Evolutionary conservation across 2,113 vertebrate genomes (phyloP).

Genomic region (Oryzias celebensis): DNA sequence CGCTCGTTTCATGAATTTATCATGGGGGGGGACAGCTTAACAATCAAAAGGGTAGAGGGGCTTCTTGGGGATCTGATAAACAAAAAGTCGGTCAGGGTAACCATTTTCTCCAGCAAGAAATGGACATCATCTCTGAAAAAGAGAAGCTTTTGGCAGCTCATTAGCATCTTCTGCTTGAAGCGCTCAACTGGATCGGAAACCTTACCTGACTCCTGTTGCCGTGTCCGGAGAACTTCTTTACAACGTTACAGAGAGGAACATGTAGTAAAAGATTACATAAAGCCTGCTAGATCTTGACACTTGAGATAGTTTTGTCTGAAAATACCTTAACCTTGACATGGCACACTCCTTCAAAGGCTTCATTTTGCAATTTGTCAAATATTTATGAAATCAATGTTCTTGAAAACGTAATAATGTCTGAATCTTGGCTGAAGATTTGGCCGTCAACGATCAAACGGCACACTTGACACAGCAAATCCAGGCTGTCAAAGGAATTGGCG

Average conservation of each 20-base stretch:
- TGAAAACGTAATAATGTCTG: constrained; percentile 35
- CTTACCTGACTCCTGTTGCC: constrained; percentile 40
- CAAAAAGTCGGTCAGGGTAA: constrained; percentile 44
- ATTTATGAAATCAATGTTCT: constrained; percentile 51
- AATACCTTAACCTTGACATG: constrained; percentile 10
- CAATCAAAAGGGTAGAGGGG: constrained; percentile 22
- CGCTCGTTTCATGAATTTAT: constrained; percentile 4
- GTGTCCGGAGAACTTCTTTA: constrained; percentile 43
- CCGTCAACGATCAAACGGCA: constrained; percentile 22
- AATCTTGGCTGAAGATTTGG: constrained; percentile 23
- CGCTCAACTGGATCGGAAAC: constrained; percentile 53
- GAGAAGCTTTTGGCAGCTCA: constrained; percentile 40
- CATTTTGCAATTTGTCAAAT: constrained; percentile 22
- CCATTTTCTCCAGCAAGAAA: constrained; percentile 29
- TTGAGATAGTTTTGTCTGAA: background rate
- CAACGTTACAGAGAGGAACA: constrained; percentile 7
- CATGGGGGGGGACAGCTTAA: constrained; percentile 1
- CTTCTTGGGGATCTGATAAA: constrained; percentile 55
- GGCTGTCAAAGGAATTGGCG: constrained; percentile 38
- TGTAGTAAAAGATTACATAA: constrained; percentile 15
- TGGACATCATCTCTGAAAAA: constrained; percentile 45
- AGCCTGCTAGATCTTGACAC: background rate
- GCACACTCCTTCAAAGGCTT: background rate
- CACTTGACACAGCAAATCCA: constrained; percentile 52
- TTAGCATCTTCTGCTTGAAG: constrained; percentile 58